Base-by-base conservation (phyloP, 2,113 vertebrate genomes). In the Haemorhous mexicanus region DNA sequence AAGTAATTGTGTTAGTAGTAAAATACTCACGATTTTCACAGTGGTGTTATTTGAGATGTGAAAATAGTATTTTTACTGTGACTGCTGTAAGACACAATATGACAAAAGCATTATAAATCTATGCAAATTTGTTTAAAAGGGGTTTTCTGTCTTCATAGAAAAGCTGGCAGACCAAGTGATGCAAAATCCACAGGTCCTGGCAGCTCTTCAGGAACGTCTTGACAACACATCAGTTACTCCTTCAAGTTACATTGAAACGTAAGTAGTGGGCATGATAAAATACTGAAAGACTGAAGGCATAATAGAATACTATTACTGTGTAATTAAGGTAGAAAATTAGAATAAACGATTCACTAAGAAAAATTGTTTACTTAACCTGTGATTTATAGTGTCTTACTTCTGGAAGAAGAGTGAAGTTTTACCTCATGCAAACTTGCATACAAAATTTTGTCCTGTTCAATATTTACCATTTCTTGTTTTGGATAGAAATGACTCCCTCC, bases 231-330 rank as follows among this genome's bases (percentile, higher is more conserved):
- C 97, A 6, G 96, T 98, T 64, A 98, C 98, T 52, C 98, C 98
- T 77, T 98, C 98, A 21, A 98, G 98, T 94, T 98, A 98, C 87
- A 98, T 98, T 58, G 98, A 98, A 96, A 98, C 97, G 98, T 98
- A 76, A 98, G 98, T 97, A 30, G 18, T 28, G 44, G 44, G 16
- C 43, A 4, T 33, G 30, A 22, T 37, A 35, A 58, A 84, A 41
- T 24, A 74, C 27, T 55, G 27, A 11, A 75, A 73, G n/a, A 27
- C 72, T 59, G 74, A 85, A 73, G 87, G 5, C 16, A 18, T 33
- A 58, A 37, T 37, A 35, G 35, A 84, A 28, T 74, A 21, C n/a
- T 74, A 33, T 58, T 94, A 52, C 11, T 90, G 16, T 79, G 28
- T 52, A 77, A 74, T 86, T 87, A 66, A 64, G 39, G 23, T 83